Evolutionary conservation across 1,140 invertebrate species (phyloP), one percentile per base, ranked within the genome.

Genomic region (Adoxophyes honmai): DNA sequence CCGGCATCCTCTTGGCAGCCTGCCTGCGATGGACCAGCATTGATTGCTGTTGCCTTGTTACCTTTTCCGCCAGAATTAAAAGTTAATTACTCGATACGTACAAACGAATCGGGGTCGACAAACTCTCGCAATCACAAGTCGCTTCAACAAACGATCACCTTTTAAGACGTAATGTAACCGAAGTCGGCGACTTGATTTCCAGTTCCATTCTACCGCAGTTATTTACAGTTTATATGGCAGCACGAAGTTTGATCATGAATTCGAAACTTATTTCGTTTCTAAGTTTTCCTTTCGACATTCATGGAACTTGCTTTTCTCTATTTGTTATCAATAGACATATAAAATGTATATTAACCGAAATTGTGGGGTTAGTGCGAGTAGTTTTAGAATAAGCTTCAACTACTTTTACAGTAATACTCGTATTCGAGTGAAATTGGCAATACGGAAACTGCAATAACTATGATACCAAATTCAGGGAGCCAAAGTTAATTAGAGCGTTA

Each of bases 1-100:
- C 75, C 73, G 67, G 59, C 65, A 52, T 60, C 68, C 68, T 70
- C 72, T 75, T 73, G 77, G 69, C 69, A 73, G 58, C 57, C 55
- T 55, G 70, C 71, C 64, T 63, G 66, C 59, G 37, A 33, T 38
- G 7, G 16, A 37, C 52, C 36, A 9, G 35, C 34, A 14, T 37
- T 55, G 36, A 38, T 35, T 37, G 36, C 16, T 38, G 8, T 55
- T 55, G 21, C 54, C 39, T 28, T 48, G 42, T 48, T 48, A 48
- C 42, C 42, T 48, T 48, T 48, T 48, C 14, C 21, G 21, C 21
- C 21, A 48, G 18, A 48, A 48, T 48, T 48, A 48, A 48, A 48
- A 48, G 42, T 18, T 48, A 48, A 48, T 48, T 48, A n/a, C 21
- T 48, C 21, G 21, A 48, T 10, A 16, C 16, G 18, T 13, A 33